A percentile compares a stretch with the other conserved stretches of the same genome.
Evolutionary conservation across 2,797 vertebrate species (phyloP).

Genomic region (Esox lucius): DNA sequence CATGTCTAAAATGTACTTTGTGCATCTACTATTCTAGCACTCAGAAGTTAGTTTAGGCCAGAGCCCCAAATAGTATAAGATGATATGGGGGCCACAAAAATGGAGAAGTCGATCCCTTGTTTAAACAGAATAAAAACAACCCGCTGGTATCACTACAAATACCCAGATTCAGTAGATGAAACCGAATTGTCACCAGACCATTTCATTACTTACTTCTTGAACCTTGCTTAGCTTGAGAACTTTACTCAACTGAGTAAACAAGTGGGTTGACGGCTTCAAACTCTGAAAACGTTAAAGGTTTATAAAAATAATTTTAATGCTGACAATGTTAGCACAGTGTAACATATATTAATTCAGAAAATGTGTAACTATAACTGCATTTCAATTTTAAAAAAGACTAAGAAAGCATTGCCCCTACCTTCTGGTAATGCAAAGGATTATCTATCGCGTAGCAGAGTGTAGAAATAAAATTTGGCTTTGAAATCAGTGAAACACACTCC

Average conservation of each 20-base stretch:
- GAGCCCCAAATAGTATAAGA: neutral
- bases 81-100: neutral
- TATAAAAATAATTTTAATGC: conserved; percentile 10
- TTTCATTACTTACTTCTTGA: conserved; percentile 86
- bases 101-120: no score
- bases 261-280: conserved; percentile 96
- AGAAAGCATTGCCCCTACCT: conserved; percentile 74
- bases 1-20: no score
- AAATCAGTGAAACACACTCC: conserved; percentile 98
- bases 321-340: neutral
- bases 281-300: conserved; percentile 79
- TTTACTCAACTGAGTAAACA: conserved; percentile 99
- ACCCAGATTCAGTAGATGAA: neutral
- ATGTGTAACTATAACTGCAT: neutral
- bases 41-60: no score
- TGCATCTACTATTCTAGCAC: no score
- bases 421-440: conserved; percentile 99
- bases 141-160: neutral
- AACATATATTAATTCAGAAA: neutral
- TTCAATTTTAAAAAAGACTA: neutral
- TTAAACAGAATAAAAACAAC: neutral
- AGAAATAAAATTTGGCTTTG: conserved; percentile 99
- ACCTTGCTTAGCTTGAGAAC: conserved; percentile 99
- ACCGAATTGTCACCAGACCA: neutral
- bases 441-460: conserved; percentile 99